Evolutionary conservation across 2,113 vertebrate species (phyloP), one percentile per base, ranked within the genome.

Genomic region (Asarcornis scutulata): DNA sequence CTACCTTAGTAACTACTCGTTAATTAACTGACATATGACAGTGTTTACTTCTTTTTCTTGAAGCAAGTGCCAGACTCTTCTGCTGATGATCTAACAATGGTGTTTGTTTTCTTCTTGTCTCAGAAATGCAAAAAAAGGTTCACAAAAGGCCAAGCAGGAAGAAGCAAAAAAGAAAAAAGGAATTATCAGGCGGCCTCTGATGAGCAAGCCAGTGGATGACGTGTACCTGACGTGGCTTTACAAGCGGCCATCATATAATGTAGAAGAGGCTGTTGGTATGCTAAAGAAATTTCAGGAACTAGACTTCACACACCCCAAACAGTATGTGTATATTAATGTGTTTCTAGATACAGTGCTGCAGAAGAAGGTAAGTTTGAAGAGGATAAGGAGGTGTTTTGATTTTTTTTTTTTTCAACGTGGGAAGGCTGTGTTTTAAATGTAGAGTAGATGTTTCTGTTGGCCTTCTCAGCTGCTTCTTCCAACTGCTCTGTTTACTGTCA

Each of bases 201-300:
- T 98, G 21, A 97, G 96, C 95, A 93, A 83, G 6, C 99, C 99
- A 0, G 96, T 97, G 78, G 98, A 99, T 17, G 99, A 99, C 12
- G 99, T 99, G 14, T 99, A 99, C 85, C 53, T 99, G 48, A 93
- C 96, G 0, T 98, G 97, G 95, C 93, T 90, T 75, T 99, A 99
- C 60, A 96, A 97, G 31, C 97, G 98, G 32, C 98, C 96, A 1
- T 67, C 97, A 17, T 93, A 98, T 10, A 75, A 93, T 0, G 81
- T 96, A 6, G 92, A 95, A 1, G 96, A 98, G 34, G 98, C 99
- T 32, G 52, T 99, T 69, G 93, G 97, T 22, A 96, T 99, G 98
- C 98, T 99, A 29, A 99, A 99, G 97, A 98, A 69, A 4, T 99
- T 98, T 87, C 99, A 99, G 89, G 15, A 88, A 40, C 82, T 99